Conservation (phyloP, 2,888 invertebrate genomes). For the Leptogaster cylindrica region DNA sequence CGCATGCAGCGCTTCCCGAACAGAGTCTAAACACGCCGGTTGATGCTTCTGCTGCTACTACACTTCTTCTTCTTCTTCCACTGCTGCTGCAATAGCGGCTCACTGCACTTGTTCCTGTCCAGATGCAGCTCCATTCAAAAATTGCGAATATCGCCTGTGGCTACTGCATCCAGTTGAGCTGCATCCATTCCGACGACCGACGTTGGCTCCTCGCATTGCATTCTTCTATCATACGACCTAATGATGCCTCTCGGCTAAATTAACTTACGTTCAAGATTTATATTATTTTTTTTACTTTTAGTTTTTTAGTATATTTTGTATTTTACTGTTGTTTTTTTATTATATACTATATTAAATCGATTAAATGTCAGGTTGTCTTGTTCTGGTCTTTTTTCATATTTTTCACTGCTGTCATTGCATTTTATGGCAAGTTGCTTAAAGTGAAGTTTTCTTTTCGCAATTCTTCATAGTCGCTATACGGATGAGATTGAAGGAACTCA, state of each 20-base stretch:
- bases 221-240: conserved; percentile 44
- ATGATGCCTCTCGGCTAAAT: conserved; percentile 46
- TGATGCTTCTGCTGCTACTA: too few species aligned
- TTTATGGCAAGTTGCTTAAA: conserved; percentile 28
- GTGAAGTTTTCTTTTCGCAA: neutral
- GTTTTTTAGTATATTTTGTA: too few species aligned
- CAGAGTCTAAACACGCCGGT: too few species aligned
- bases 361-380: conserved; percentile 46
- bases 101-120: conserved; percentile 29
- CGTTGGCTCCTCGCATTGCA: conserved; percentile 5
- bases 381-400: conserved; percentile 27
- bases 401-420: conserved; percentile 33
- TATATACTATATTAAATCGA: conserved; percentile 48
- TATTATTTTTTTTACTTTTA: conserved; percentile 33
- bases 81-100: neutral
- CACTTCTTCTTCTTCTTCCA: too few species aligned
- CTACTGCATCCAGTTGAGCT: conserved; percentile 13
- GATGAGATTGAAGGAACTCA: conserved; percentile 19
- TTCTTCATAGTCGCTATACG: conserved; percentile 1
- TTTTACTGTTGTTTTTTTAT: too few species aligned
- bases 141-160: conserved; percentile 37
- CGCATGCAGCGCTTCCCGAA: too few species aligned
- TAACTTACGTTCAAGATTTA: conserved; percentile 46
- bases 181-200: neutral
- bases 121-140: conserved; percentile 38